Evolutionary conservation across 1,140 invertebrate genomes (phyloP), one percentile per base, ranked within the genome.

Genomic region (Sogatella furcifera): DNA sequence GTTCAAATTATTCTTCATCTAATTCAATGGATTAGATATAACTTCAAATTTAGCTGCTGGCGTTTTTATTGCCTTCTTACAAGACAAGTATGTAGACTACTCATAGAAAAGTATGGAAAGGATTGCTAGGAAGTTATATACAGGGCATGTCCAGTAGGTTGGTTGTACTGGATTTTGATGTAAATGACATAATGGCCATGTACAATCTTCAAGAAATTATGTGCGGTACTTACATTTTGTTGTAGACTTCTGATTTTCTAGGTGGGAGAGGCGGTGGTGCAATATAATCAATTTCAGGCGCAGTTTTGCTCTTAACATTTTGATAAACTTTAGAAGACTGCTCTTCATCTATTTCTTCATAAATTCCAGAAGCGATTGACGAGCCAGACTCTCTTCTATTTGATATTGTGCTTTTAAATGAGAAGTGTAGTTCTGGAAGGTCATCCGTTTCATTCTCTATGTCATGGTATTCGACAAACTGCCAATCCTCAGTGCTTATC

Each of bases 311-410:
- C 11, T 6, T 5, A 53, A 17, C 17, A 21, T 21, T 22, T 22
- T 17, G n/a, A 52, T 59, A 1, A 15, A 57, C 31, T 69, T 59
- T 15, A 64, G 59, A 6, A 31, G 55, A 5, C 61, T 54, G 60
- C 9, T 62, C 56, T 28, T 72, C 58, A 24, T 73, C 66, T 5
- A 72, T 55, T 17, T 70, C 69, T 24, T 69, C 67, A 0, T 80
- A 80, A 62, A 80, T 76, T 4, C 78, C 79, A 0, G 79, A 80
- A 17, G 76, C 71, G 15, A 77, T 62, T 0, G 79, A 80, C 19
- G 76, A 69, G 10, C 73, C 73, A 0, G 78, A 80, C 60, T 75
- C 67, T 6, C 74, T 67, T 42, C 74, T 70, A 4, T 72, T 66
- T 0, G 72, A 60, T 28, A 52, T 43, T 63, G 10, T 64, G 65